Evolutionary conservation across 2,888 invertebrate genomes (phyloP), one percentile per base, ranked within the genome.

Genomic region (Thera obeliscata): DNA sequence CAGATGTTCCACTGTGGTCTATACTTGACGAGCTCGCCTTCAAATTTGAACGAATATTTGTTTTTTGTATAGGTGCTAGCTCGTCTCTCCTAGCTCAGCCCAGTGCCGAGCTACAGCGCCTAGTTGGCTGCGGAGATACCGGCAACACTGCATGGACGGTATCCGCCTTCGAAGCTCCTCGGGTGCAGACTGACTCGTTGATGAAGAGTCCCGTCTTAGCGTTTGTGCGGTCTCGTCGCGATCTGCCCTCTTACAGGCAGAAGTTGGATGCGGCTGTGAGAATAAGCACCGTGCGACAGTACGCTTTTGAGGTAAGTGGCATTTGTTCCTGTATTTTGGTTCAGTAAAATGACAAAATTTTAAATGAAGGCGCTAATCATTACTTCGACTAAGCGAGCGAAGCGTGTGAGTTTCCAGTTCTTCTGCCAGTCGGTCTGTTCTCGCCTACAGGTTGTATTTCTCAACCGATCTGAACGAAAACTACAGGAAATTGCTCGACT

Each of bases 201-300:
- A 90, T 97, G 74, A 95, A 95, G 76, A 95, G 98, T 49, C 98
- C 98, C 0, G 97, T 98, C 0, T 95, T 99, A 93, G 92, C 96
- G 0, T 99, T 99, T 83, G 96, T 99, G 56, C 94, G 97, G 2
- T 96, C 97, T 70, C 96, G 97, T 70, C 97, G 98, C 79, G 98
- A 99, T 84, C 93, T 99, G 55, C 97, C 97, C 41, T 95, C 96
- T 0, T 91, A 98, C 59, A 96, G 97, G 72, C 95, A 97, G 69
- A 97, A 97, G 54, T 98, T 99, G 96, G 97, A 97, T 73, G 97
- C 98, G 69, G 97, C 98, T 0, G 93, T 99, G 1, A 94, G 97
- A 38, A 95, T 96, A 66, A 96, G 97, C 60, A 96, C 96, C 48
- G 95, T 98, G 81, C 90, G 98, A 70, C 97, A 98, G 78, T 96